Percentiles rank a stretch among this genome's conserved stretches.
These are phyloP conservation scores for Anneissia japonica DNA, from an alignment of 35 echinoderm and acorn worm genomes.

Conservation along the genomic window DNA sequence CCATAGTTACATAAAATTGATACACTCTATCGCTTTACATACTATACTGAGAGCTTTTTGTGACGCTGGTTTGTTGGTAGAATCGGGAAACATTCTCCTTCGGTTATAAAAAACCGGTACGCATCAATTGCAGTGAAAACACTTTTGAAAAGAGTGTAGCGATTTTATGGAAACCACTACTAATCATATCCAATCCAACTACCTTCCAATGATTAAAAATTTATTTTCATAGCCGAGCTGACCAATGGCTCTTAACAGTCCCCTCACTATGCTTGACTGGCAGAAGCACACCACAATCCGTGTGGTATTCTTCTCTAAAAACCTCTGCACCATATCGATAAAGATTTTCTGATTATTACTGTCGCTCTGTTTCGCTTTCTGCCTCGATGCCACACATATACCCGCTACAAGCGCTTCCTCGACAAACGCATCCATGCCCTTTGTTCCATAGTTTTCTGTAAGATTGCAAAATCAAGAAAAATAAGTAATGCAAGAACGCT, in stretches of 20 bases:
- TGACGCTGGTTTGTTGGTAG: no score
- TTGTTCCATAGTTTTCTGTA: slow-evolving; percentile 85
- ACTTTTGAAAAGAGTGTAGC: neutral
- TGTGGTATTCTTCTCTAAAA: slow-evolving; percentile 43
- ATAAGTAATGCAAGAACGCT: no score
- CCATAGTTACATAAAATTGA: no score
- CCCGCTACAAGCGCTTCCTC: slow-evolving; percentile 43
- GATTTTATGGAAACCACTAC: neutral
- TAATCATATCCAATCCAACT: neutral
- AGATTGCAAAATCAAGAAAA: no score
- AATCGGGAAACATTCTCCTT: no score
- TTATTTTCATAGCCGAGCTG: slow-evolving; percentile 21
- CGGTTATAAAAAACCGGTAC: neutral
- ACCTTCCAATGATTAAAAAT: slow-evolving; percentile 92
- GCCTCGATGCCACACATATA: slow-evolving; percentile 65
- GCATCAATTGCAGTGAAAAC: neutral
- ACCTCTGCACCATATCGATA: slow-evolving; percentile 49
- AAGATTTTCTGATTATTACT: slow-evolving; percentile 19
- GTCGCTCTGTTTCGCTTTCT: slow-evolving; percentile 34
- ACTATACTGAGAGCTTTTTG: no score
- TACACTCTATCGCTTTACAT: no score
- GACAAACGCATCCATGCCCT: slow-evolving; percentile 78
- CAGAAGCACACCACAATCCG: slow-evolving; percentile 91
- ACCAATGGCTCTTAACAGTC: slow-evolving; percentile 58
- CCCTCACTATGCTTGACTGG: slow-evolving; percentile 58